Conservation (phyloP, 2,888 invertebrate species). For the Caenorhabditis sulstoni region DNA sequence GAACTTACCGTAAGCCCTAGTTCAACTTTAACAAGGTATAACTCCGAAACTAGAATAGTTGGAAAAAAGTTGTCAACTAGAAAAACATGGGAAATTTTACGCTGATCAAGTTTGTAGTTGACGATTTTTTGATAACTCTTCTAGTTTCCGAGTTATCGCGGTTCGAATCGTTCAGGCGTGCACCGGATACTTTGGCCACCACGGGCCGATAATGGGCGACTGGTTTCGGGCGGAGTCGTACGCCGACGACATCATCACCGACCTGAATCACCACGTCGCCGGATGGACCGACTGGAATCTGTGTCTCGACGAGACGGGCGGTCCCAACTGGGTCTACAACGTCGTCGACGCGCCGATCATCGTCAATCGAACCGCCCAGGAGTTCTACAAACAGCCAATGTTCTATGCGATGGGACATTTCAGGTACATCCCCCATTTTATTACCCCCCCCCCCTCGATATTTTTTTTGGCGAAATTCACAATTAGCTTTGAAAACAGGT, state of each 20-base stretch:
- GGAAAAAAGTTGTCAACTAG: no score
- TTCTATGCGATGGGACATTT: conserved; percentile 90
- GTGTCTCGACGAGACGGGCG: conserved; percentile 86
- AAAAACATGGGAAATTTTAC: no score
- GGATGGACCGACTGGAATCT: conserved; percentile 96
- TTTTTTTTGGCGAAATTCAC: no score
- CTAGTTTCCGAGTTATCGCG: no score
- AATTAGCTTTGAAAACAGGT: no score
- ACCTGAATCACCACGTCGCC: conserved; percentile 87
- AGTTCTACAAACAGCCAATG: conserved; percentile 92
- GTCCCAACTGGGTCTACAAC: conserved; percentile 90
- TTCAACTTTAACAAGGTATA: no score
- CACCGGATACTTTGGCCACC: conserved; percentile 65
- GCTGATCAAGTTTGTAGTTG: no score
- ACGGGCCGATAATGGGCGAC: conserved; percentile 85
- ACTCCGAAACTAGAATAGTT: no score
- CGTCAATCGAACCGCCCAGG: conserved; percentile 81
- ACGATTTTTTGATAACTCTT: no score
- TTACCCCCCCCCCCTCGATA: no score
- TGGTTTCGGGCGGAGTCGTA: conserved; percentile 87
- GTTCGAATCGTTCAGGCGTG: conserved; percentile 71
- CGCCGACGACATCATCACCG: conserved; percentile 83
- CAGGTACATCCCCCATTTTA: no score
- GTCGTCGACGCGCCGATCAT: conserved; percentile 89
- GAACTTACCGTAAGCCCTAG: no score